Evolutionary conservation across 2,888 invertebrate genomes (phyloP).

Genomic region (Tortricodes alternella): DNA sequence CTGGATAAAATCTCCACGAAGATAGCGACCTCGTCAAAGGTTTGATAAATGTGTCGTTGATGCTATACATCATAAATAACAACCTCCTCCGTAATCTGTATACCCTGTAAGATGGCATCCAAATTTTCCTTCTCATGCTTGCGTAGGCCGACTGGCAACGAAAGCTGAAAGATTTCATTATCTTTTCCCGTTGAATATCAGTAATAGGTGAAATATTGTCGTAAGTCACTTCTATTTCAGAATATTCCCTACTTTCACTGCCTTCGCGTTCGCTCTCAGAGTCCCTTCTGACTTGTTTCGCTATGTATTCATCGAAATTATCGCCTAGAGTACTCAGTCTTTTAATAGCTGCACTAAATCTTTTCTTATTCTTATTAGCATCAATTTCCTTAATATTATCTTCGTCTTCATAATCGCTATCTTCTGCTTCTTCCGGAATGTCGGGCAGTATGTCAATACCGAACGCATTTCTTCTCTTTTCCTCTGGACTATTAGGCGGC

Average conservation of each 20-base stretch:
- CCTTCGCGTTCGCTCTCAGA: constrained; percentile 53
- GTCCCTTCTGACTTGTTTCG: constrained; percentile 67
- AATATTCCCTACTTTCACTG: constrained; percentile 56
- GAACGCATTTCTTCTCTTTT: constrained; percentile 72
- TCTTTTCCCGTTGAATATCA: constrained; percentile 70
- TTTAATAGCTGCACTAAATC: constrained; percentile 72
- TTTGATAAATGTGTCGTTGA: constrained; percentile 73
- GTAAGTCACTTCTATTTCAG: constrained; percentile 69
- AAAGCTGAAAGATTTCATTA: constrained; percentile 72
- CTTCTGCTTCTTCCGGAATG: constrained; percentile 79
- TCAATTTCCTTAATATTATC: constrained; percentile 38
- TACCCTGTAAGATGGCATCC: constrained; percentile 72
- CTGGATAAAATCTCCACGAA: constrained; percentile 75
- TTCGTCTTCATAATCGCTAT: constrained; percentile 51
- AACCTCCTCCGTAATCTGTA: constrained; percentile 66
- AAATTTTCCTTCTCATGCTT: constrained; percentile 61
- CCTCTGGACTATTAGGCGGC: constrained; percentile 74
- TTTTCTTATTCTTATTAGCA: constrained; percentile 55
- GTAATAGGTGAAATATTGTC: constrained; percentile 71
- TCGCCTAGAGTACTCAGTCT: constrained; percentile 79
- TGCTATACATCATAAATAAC: constrained; percentile 59
- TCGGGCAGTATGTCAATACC: constrained; percentile 80
- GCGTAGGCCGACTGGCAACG: constrained; percentile 69
- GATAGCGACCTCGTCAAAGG: constrained; percentile 72
- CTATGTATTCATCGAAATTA: constrained; percentile 75